Evolutionary conservation across 2,888 invertebrate species (phyloP).

Genomic region (Alcis repandata): DNA sequence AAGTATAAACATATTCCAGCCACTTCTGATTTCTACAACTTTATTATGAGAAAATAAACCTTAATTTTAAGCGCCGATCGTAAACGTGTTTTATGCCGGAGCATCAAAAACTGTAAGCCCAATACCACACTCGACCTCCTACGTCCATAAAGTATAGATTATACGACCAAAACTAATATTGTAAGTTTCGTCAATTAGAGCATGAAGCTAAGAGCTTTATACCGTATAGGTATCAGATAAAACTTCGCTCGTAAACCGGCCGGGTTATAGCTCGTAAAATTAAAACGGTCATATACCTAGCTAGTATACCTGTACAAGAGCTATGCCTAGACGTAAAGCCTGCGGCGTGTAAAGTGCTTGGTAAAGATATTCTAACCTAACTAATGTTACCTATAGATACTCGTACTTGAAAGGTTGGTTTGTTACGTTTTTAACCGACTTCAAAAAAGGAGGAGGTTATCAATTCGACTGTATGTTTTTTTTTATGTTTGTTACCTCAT

Average conservation of each 20-base stretch:
- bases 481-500: too few relatives aligned
- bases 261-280: conserved; percentile 53
- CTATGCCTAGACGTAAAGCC: conserved; percentile 7
- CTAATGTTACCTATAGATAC: too few relatives aligned
- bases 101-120: conserved; percentile 13
- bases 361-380: too few relatives aligned
- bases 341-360: conserved; percentile 1
- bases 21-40: background rate
- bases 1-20: background rate
- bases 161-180: conserved; percentile 30
- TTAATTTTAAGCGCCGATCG: conserved; percentile 13
- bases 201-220: conserved; percentile 28
- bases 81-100: conserved; percentile 13
- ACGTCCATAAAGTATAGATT: conserved; percentile 17
- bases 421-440: too few relatives aligned
- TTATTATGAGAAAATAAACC: conserved; percentile 8
- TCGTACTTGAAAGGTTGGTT: too few relatives aligned
- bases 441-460: too few relatives aligned
- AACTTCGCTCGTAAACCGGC: conserved; percentile 50
- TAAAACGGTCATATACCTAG: conserved; percentile 39
- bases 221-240: conserved; percentile 43
- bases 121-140: conserved; percentile 1
- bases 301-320: background rate
- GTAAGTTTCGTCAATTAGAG: conserved; percentile 34
- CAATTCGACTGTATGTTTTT: too few relatives aligned